Evolutionary conservation across 2,113 vertebrate species (phyloP).

Genomic region (Eidolon helvum): DNA sequence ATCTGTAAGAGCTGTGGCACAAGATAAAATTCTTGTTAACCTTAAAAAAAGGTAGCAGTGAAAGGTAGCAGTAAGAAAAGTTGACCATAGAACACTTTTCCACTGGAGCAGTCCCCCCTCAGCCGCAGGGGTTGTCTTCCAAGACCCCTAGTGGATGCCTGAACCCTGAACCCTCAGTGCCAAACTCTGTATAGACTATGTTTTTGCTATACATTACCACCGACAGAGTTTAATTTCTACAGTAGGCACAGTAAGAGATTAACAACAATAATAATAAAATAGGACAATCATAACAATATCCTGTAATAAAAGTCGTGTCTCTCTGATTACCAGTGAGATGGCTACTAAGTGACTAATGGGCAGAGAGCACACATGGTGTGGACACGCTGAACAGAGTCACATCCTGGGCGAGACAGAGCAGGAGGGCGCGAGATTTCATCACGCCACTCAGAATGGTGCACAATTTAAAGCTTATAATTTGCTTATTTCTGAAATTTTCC

Average conservation of each 20-base stretch:
- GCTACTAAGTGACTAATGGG: neutral
- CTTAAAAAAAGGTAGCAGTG: constrained; percentile 87
- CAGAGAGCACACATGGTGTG: no score
- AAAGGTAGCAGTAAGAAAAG: constrained; percentile 71
- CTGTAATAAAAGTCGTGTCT: neutral
- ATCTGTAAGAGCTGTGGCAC: constrained; percentile 86
- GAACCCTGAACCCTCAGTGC: neutral
- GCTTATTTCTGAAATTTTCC: neutral
- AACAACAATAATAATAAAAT: neutral
- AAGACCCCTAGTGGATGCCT: neutral
- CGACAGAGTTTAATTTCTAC: neutral
- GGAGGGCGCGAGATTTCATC: neutral
- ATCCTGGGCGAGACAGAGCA: neutral
- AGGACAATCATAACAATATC: neutral
- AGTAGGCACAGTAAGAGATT: neutral
- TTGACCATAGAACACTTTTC: constrained; percentile 76
- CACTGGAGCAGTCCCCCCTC: no score
- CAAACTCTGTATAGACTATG: no score
- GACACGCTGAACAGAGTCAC: neutral
- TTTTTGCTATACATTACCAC: no score
- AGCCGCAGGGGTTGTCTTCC: neutral
- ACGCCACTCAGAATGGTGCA: neutral
- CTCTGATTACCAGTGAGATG: neutral
- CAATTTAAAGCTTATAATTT: neutral
- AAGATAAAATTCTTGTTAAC: constrained; percentile 86